These are phyloP conservation scores for Dipus sagitta DNA, from an alignment of 2,797 vertebrate genomes.

Conservation along the genomic window DNA sequence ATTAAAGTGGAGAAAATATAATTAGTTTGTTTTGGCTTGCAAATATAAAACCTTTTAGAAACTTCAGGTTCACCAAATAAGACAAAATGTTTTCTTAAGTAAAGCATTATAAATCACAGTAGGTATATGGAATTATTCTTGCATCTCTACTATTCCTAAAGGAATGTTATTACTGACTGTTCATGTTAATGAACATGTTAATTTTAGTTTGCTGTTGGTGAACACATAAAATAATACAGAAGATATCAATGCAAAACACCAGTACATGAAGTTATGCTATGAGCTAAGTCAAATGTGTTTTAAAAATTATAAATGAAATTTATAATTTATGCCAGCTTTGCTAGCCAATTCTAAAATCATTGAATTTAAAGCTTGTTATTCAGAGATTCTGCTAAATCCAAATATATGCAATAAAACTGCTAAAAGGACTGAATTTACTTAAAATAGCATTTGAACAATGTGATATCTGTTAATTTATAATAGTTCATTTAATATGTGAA, in stretches of 20 bases:
- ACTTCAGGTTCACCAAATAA: slow-evolving; percentile 21
- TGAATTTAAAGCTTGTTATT: not conserved
- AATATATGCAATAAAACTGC: not conserved
- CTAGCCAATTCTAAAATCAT: slow-evolving; percentile 20
- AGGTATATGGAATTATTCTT: not conserved
- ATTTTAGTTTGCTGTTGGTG: not conserved
- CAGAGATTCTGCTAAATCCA: slow-evolving; percentile 31
- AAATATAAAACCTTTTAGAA: slow-evolving; percentile 32
- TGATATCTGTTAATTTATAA: not conserved
- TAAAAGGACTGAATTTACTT: slow-evolving; percentile 42
- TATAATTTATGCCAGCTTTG: not conserved
- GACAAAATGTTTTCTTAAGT: not conserved
- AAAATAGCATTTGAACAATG: not conserved
- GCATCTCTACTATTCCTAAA: not conserved
- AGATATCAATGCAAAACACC: not conserved
- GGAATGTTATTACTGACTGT: not conserved
- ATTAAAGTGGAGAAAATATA: slow-evolving; percentile 54
- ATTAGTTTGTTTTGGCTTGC: not conserved
- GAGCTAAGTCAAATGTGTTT: not conserved
- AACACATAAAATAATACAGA: slow-evolving; percentile 28
- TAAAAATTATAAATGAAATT: not conserved
- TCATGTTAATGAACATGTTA: not conserved
- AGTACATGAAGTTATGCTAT: not conserved
- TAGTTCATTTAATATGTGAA: slow-evolving; percentile 7
- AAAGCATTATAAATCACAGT: not conserved